Percentiles rank a stretch among this genome's conserved stretches.
These are phyloP conservation scores for Limnothrissa miodon DNA, from an alignment of 2,113 vertebrate genomes.

Conservation along the genomic window DNA sequence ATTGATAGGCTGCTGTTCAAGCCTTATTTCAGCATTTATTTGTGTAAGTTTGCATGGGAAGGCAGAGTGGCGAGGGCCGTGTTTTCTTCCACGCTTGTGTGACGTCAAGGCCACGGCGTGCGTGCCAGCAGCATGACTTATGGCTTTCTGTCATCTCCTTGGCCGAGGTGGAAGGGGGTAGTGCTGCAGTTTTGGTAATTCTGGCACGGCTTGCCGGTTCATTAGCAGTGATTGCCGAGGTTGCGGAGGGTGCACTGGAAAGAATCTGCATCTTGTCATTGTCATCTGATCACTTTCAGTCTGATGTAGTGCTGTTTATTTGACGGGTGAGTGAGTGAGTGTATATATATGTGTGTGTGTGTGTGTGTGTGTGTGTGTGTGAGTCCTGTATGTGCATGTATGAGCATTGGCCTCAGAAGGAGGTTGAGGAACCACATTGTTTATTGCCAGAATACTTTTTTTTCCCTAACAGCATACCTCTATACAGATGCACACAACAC, in stretches of 20 bases:
- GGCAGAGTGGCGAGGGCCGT: constrained; percentile 26
- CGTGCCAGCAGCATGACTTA: constrained; percentile 24
- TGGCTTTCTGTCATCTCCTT: constrained; percentile 25
- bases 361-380: constrained; percentile 1
- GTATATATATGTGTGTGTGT: neutral
- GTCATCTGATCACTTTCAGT: constrained; percentile 3
- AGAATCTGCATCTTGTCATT: constrained; percentile 32
- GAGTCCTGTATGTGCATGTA: neutral
- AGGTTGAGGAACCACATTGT: neutral
- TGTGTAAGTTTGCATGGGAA: constrained; percentile 36
- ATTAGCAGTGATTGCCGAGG: constrained; percentile 7
- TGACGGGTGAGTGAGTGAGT: neutral
- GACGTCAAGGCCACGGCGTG: constrained; percentile 21
- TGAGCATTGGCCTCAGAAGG: constrained; percentile 1
- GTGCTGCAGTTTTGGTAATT: constrained; percentile 8
- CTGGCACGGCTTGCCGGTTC: constrained; percentile 8
- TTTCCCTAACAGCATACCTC: constrained; percentile 22
- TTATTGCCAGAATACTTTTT: constrained; percentile 5
- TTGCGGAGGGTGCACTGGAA: neutral
- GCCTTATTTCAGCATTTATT: constrained; percentile 43
- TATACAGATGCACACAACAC: neutral
- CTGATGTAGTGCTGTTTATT: constrained; percentile 36
- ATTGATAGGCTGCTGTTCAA: constrained; percentile 42
- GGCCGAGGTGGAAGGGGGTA: constrained; percentile 20
- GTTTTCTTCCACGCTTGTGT: constrained; percentile 17